Evolutionary conservation across 2,113 vertebrate genomes (phyloP), one percentile per base, ranked within the genome.

Genomic region (Edolisoma coerulescens): DNA sequence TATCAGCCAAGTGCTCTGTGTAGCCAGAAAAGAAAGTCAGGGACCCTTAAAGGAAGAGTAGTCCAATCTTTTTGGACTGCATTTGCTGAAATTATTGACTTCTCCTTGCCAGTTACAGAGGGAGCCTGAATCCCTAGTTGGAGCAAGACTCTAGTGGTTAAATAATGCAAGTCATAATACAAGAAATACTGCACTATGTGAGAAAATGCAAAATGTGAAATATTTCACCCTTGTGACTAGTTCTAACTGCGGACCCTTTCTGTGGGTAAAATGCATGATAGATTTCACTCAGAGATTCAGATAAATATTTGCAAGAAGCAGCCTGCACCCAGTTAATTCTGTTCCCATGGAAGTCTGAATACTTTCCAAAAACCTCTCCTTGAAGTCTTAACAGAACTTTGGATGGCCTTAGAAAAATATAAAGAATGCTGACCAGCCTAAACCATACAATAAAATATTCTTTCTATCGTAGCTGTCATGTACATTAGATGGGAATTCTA

Each of bases 391-490:
- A 54, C 37, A 83, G 71, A 90, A 84, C 35, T 90, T 90, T 84
- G 86, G 64, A 81, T 74, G 37, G 79, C 35, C 63, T 95, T 92
- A 84, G 85, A 63, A 88, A 96, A 92, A 50, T 30, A 88, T 49
- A 47, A 91, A 80, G 77, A 92, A 92, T 27, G 45, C 71, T 93
- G 95, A 88, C 30, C 59, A 88, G 52, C 83, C 47, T 93, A 65
- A 95, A 65, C 16, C 21, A 13, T 81, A 54, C 15, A 61, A 75
- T 95, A 81, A 93, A 95, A 70, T 63, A 86, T 70, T 88, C 27
- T 47, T 80, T 93, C 64, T 84, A 21, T 70, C 86, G 39, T 59
- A 96, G 39, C 54, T 84, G 85, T 88, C 90, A 67, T 44, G 30
- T 75, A 37, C 10, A 35, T 11, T 79, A 86, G 59, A 57, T 95